phyloP scores from a whole-genome alignment of 2,888 invertebrate genomes.

The Phoenoteleia sp. region DNA sequence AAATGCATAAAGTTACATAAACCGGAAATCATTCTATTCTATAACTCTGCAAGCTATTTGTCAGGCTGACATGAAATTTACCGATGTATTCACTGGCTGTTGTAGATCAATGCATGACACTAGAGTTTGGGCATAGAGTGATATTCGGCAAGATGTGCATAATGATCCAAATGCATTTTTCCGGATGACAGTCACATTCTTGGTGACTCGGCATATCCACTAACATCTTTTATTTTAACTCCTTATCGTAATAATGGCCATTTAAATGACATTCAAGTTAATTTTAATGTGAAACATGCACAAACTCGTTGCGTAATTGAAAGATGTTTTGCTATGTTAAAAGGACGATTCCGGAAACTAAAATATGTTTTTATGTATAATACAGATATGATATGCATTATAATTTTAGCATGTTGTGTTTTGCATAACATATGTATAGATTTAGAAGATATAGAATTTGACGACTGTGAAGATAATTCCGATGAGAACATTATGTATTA shows the following conservation, averaged over 20 bases:
- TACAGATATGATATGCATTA: slow-evolving; percentile 23
- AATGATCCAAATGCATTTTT: no score
- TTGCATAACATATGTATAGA: slow-evolving; percentile 39
- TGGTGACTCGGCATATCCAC: slow-evolving; percentile 43
- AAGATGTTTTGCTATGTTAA: slow-evolving; percentile 39
- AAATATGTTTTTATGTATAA: slow-evolving; percentile 36
- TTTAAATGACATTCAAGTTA: slow-evolving; percentile 14
- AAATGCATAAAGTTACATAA: no score
- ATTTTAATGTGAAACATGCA: slow-evolving; percentile 33
- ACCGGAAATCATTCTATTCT: no score
- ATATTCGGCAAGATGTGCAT: no score
- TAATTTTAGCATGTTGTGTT: slow-evolving; percentile 32
- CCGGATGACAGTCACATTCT: no score
- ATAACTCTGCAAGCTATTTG: no score
- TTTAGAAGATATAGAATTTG: neutral
- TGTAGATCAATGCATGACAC: no score
- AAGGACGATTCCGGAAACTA: slow-evolving; percentile 34
- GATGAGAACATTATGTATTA: neutral
- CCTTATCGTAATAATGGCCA: slow-evolving; percentile 59
- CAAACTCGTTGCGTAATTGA: slow-evolving; percentile 43
- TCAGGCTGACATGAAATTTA: no score
- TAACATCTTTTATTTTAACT: slow-evolving; percentile 1
- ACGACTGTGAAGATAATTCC: neutral
- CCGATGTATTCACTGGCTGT: no score
- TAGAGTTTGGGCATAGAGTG: no score